Evolutionary conservation across 2,888 invertebrate genomes (phyloP).

Genomic region (Rosalia funebris): DNA sequence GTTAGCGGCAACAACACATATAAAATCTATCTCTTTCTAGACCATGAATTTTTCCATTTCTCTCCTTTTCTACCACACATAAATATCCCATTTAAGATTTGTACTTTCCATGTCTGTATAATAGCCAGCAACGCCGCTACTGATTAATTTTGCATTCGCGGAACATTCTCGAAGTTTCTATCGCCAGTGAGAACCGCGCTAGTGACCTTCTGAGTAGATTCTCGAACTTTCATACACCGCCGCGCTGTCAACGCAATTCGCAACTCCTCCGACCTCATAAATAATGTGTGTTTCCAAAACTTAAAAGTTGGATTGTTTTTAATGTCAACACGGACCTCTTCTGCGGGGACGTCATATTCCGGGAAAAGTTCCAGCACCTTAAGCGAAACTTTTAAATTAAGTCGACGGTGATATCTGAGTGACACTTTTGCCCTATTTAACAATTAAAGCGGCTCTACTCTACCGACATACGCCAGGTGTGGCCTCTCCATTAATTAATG

Average conservation of each 20-base stretch:
- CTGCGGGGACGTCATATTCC: constrained; percentile 40
- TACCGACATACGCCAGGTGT: constrained; percentile 27
- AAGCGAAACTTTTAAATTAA: constrained; percentile 52
- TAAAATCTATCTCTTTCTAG: no score
- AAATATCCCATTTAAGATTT: no score
- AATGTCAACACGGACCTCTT: constrained; percentile 19
- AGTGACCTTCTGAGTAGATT: constrained; percentile 12
- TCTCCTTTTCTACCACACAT: no score
- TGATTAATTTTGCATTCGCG: constrained; percentile 14
- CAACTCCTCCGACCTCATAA: constrained; percentile 16
- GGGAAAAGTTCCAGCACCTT: constrained; percentile 38
- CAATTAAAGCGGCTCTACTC: constrained; percentile 49
- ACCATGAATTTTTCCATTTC: no score
- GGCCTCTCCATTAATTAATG: constrained; percentile 39
- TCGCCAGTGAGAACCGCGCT: constrained; percentile 15
- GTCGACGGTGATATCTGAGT: constrained; percentile 50
- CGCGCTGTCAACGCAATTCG: constrained; percentile 23
- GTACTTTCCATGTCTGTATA: no score
- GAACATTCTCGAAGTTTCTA: constrained; percentile 15
- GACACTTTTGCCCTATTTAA: constrained; percentile 54
- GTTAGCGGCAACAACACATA: no score
- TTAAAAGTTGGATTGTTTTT: constrained; percentile 23
- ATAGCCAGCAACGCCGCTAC: not conserved
- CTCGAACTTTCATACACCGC: constrained; percentile 15
- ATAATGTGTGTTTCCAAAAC: constrained; percentile 20